phyloP scores from a whole-genome alignment of 2,888 invertebrate species.

The Archips crataeganus region DNA sequence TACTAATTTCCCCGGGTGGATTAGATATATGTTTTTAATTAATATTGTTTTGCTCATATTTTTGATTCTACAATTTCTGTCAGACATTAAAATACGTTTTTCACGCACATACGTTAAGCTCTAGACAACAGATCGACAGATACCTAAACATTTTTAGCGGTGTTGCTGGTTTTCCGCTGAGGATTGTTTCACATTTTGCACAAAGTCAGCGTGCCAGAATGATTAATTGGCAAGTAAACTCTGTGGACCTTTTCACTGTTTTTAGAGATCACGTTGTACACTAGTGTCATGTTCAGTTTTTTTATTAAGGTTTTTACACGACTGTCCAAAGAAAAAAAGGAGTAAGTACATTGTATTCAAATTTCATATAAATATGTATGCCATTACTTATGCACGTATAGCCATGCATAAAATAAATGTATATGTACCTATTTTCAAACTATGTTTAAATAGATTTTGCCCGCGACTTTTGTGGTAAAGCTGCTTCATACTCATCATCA shows the following conservation, averaged over 20 bases:
- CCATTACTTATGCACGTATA: no score
- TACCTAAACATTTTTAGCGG: background rate
- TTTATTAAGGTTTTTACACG: background rate
- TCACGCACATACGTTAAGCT: background rate
- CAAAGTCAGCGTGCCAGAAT: constrained; percentile 33
- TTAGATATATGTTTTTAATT: background rate
- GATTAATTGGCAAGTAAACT: constrained; percentile 32
- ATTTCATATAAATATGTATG: no score
- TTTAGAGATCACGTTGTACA: constrained; percentile 3
- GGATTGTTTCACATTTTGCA: constrained; percentile 30
- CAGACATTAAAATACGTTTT: background rate
- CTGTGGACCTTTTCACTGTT: constrained; percentile 8
- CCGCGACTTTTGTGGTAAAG: no score
- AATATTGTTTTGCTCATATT: background rate
- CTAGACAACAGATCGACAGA: background rate
- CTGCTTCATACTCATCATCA: no score
- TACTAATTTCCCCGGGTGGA: no score
- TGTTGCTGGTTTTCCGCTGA: background rate
- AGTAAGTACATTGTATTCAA: no score
- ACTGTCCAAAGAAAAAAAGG: no score
- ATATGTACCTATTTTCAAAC: no score
- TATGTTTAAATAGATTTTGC: no score
- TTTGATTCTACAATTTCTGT: background rate
- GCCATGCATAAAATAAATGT: no score
- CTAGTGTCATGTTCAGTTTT: background rate